Evolutionary conservation across 2,888 invertebrate species (phyloP).

Genomic region (Diabrotica balteata): DNA sequence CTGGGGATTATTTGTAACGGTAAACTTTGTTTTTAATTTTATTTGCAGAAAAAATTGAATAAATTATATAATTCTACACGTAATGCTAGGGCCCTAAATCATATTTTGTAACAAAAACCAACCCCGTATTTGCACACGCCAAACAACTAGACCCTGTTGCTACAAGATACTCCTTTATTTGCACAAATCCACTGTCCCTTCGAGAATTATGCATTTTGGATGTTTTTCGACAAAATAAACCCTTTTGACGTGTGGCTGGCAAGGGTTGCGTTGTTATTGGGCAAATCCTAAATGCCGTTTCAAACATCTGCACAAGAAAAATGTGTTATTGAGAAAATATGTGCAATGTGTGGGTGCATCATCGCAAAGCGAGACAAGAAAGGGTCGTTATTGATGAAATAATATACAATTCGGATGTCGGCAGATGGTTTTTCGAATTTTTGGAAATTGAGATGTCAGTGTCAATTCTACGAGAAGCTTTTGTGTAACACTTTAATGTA

Average conservation of each 20-base stretch:
- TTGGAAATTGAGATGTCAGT: conserved; percentile 12
- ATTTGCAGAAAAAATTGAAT: no score
- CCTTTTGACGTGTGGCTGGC: conserved; percentile 29
- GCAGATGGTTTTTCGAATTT: conserved; percentile 13
- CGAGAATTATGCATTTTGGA: conserved; percentile 19
- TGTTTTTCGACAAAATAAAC: conserved; percentile 24
- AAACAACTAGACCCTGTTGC: no score
- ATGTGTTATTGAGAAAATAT: conserved; percentile 29
- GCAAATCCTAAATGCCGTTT: conserved; percentile 27
- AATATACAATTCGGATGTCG: conserved; percentile 5
- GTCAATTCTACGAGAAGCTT: not conserved
- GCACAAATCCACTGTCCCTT: no score
- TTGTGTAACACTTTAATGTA: not conserved
- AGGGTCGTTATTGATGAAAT: conserved; percentile 22
- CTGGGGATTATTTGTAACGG: no score
- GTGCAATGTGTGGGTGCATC: conserved; percentile 30
- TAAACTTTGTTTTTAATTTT: no score
- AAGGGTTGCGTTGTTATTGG: conserved; percentile 39
- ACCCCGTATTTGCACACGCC: no score
- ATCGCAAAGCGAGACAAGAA: not conserved
- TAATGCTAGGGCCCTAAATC: no score
- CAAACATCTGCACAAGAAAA: conserved; percentile 31
- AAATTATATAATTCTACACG: no score
- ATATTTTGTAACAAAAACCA: no score
- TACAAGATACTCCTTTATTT: no score